Evolutionary conservation across 2,797 vertebrate species (phyloP).

Genomic region (Scleropages formosus): DNA sequence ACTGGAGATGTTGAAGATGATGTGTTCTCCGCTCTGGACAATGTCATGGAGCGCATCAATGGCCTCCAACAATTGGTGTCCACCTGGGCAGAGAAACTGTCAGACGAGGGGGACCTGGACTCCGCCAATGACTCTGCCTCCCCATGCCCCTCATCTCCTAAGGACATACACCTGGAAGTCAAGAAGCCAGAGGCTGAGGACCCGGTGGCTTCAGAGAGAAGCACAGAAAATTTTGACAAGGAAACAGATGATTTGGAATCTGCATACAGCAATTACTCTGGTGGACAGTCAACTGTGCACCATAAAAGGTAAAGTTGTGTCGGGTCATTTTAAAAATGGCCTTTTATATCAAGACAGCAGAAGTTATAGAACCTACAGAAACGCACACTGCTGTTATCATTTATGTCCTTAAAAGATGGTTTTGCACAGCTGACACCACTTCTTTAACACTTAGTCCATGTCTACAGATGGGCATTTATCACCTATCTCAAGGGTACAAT

Average conservation of each 20-base stretch:
- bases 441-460: no score
- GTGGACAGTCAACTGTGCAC: constrained; percentile 21
- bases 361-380: not conserved
- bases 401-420: no score
- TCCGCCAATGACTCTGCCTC: constrained; percentile 63
- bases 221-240: constrained; percentile 37
- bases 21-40: constrained; percentile 79
- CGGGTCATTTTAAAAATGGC: not conserved
- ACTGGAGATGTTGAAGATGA: constrained; percentile 57
- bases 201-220: constrained; percentile 29
- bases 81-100: constrained; percentile 77
- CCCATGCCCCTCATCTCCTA: constrained; percentile 63
- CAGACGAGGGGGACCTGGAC: constrained; percentile 67
- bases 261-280: constrained; percentile 40
- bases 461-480: no score
- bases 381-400: not conserved
- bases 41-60: constrained; percentile 76
- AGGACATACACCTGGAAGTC: constrained; percentile 67
- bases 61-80: constrained; percentile 75
- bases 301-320: constrained; percentile 22
- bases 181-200: constrained; percentile 54
- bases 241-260: constrained; percentile 45
- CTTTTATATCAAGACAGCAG: not conserved
- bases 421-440: no score
- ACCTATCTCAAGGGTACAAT: no score